Conservation (phyloP, 2,797 vertebrate genomes). For the Leucoraja ocellata region DNA sequence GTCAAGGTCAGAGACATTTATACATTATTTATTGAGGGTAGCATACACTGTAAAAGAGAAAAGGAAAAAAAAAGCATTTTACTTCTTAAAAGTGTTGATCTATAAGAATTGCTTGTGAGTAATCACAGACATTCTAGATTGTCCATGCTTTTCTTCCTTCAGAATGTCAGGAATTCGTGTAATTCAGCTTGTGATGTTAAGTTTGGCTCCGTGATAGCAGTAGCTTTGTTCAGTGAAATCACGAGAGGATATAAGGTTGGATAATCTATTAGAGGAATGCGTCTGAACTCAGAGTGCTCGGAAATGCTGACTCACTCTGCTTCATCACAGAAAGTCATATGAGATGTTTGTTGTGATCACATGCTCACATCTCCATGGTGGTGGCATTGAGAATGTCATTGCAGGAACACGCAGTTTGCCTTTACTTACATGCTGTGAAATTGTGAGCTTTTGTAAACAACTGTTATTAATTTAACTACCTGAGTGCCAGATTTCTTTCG, state of each 20-base stretch:
- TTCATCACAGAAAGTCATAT: conserved; percentile 32
- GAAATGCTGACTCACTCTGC: conserved; percentile 33
- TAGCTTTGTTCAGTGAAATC: conserved; percentile 37
- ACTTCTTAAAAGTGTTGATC: not conserved
- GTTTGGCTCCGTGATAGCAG: conserved; percentile 26
- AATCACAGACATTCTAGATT: not conserved
- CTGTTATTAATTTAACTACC: not conserved
- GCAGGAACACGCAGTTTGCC: conserved; percentile 6
- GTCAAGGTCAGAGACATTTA: not conserved
- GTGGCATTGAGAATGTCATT: conserved; percentile 33
- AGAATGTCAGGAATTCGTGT: conserved; percentile 14
- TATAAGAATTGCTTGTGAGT: conserved; percentile 7
- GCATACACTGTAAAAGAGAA: not conserved
- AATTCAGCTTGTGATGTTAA: conserved; percentile 36
- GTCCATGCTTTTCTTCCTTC: conserved; percentile 1
- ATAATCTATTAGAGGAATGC: conserved; percentile 37
- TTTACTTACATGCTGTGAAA: conserved; percentile 21
- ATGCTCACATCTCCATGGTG: conserved; percentile 25
- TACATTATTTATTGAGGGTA: not conserved
- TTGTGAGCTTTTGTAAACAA: conserved; percentile 9
- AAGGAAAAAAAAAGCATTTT: not conserved
- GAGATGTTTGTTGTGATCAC: conserved; percentile 38
- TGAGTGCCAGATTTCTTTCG: not conserved
- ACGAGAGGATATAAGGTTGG: conserved; percentile 32
- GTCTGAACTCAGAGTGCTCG: not conserved